Percentiles rank a stretch among this genome's conserved stretches.
Conservation (phyloP, 2,888 invertebrate genomes). For the Ceraclea dissimilis region DNA sequence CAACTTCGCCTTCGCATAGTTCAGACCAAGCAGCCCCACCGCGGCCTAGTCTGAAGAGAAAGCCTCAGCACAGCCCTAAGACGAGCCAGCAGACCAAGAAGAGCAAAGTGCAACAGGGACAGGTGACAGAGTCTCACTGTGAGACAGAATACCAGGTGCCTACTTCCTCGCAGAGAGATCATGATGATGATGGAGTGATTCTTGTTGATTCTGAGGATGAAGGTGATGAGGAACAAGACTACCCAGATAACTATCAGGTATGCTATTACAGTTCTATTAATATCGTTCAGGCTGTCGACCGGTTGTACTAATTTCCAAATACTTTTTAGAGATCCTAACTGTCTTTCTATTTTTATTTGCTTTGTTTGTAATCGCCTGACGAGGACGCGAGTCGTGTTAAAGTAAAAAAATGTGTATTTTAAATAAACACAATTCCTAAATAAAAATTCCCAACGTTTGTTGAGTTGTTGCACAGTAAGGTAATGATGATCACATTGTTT, state of each 20-base stretch:
- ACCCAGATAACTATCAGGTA: constrained; percentile 47
- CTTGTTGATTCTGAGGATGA: constrained; percentile 76
- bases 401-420: too few relatives aligned
- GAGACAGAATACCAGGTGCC: constrained; percentile 80
- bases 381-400: too few relatives aligned
- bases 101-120: constrained; percentile 5
- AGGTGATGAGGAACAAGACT: constrained; percentile 61
- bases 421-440: too few relatives aligned
- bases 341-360: background rate
- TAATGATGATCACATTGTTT: too few relatives aligned
- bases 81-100: constrained; percentile 31
- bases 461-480: too few relatives aligned
- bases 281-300: too few relatives aligned
- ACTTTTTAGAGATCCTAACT: background rate
- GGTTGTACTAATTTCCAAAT: too few relatives aligned
- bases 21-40: background rate
- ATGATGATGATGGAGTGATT: constrained; percentile 73
- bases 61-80: constrained; percentile 30
- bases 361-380: too few relatives aligned
- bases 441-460: too few relatives aligned
- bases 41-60: background rate
- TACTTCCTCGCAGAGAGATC: constrained; percentile 79
- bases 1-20: background rate
- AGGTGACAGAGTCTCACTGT: constrained; percentile 31
- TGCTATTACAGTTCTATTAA: too few relatives aligned